phyloP scores from a whole-genome alignment of 2,888 invertebrate genomes.

The Eupithecia subumbrata region DNA sequence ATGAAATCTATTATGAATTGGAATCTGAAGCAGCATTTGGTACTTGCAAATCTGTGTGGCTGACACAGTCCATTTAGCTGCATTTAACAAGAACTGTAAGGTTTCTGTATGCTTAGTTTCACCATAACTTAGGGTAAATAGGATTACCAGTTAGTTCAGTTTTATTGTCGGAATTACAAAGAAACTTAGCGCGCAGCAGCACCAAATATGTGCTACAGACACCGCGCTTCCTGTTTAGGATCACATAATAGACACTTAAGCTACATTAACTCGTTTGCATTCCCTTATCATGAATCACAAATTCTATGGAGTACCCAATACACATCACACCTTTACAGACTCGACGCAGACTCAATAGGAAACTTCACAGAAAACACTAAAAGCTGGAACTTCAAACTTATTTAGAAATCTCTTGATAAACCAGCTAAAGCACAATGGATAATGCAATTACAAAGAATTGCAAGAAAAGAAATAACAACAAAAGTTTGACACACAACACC shows the following conservation, averaged over 20 bases:
- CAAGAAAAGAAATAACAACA: constrained; percentile 76
- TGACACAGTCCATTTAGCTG: constrained; percentile 29
- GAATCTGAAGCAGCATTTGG: neutral
- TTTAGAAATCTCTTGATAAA: constrained; percentile 62
- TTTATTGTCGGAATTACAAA: constrained; percentile 26
- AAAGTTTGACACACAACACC: constrained; percentile 76
- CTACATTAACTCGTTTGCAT: constrained; percentile 70
- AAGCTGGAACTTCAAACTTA: constrained; percentile 58
- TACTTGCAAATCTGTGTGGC: constrained; percentile 24
- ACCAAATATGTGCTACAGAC: constrained; percentile 46
- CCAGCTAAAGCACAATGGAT: constrained; percentile 58
- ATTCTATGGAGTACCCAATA: constrained; percentile 56
- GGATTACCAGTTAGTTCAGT: constrained; percentile 48
- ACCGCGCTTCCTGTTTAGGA: constrained; percentile 66
- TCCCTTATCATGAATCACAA: constrained; percentile 79
- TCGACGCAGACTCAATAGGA: constrained; percentile 48
- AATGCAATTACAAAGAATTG: constrained; percentile 62
- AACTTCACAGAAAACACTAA: constrained; percentile 45
- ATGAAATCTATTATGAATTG: neutral
- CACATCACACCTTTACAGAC: constrained; percentile 60
- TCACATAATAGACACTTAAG: constrained; percentile 62
- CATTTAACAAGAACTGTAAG: constrained; percentile 44
- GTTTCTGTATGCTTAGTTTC: constrained; percentile 57
- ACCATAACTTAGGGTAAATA: constrained; percentile 58
- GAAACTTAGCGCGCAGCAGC: constrained; percentile 40